A percentile compares a stretch with the other conserved stretches of the same genome.
phyloP scores from a whole-genome alignment of 2,113 vertebrate genomes.

The Protobothrops mucrosquamatus region DNA sequence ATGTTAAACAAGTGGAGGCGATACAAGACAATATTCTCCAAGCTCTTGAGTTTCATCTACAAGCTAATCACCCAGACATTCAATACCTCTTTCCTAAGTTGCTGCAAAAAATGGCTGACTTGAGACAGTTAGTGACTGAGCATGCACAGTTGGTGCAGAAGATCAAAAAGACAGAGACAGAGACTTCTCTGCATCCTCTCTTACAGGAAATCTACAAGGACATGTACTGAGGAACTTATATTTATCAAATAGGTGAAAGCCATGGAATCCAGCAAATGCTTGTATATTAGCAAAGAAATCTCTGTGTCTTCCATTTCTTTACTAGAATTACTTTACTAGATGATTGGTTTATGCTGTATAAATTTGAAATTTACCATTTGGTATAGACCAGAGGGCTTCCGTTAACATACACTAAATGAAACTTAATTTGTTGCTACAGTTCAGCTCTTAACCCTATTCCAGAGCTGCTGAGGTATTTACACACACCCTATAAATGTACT shows the following conservation, averaged over 20 bases:
- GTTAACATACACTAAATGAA: slow-evolving; percentile 48
- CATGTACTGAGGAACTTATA: slow-evolving; percentile 86
- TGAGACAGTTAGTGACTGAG: slow-evolving; percentile 95
- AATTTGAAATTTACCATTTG: slow-evolving; percentile 19
- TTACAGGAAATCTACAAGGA: slow-evolving; percentile 99
- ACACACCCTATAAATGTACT: not conserved
- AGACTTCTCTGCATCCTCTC: slow-evolving; percentile 93
- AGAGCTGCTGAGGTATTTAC: accelerated
- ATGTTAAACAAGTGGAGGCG: slow-evolving; percentile 94
- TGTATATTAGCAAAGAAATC: slow-evolving; percentile 53
- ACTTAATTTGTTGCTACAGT: slow-evolving; percentile 4
- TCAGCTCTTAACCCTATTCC: slow-evolving; percentile 32
- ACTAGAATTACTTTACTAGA: slow-evolving; percentile 49
- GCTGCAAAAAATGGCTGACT: slow-evolving; percentile 99
- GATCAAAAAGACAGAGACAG: slow-evolving; percentile 95
- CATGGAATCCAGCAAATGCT: slow-evolving; percentile 60
- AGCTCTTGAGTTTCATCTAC: slow-evolving; percentile 91
- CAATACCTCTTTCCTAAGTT: slow-evolving; percentile 98
- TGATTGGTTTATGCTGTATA: slow-evolving; percentile 35
- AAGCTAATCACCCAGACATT: slow-evolving; percentile 90
- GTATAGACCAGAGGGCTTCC: slow-evolving; percentile 38
- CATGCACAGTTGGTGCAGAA: slow-evolving; percentile 95
- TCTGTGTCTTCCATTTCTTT: slow-evolving; percentile 62
- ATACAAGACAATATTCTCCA: slow-evolving; percentile 95
- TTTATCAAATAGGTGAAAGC: slow-evolving; percentile 61